phyloP scores from a whole-genome alignment of 35 echinoderm and acorn worm genomes.

The Ophioderma brevispina region DNA sequence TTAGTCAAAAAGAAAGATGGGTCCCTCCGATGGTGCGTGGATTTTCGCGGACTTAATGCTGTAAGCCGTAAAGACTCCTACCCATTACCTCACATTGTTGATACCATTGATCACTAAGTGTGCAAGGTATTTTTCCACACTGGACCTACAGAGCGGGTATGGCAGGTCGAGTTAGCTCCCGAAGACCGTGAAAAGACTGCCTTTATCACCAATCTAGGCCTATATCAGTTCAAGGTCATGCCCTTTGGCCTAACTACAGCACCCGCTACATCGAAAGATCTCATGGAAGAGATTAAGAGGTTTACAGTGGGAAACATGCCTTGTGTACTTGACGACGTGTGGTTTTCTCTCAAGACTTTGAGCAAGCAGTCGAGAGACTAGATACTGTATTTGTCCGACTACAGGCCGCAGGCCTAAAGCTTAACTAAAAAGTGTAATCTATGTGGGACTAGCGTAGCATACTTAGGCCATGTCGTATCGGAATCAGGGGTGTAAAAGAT shows the following conservation, averaged over 20 bases:
- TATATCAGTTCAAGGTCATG: slow-evolving; percentile 61
- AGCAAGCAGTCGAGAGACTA: slow-evolving; percentile 11
- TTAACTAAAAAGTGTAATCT: slow-evolving; percentile 65
- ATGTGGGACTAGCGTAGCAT: slow-evolving; percentile 53
- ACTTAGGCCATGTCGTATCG: slow-evolving; percentile 45
- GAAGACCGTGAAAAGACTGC: slow-evolving; percentile 53
- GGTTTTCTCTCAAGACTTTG: not conserved
- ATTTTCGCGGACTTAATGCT: slow-evolving; percentile 42
- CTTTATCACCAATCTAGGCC: slow-evolving; percentile 29
- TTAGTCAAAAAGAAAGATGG: slow-evolving; percentile 57
- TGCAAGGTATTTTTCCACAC: slow-evolving; percentile 32
- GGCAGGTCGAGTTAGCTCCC: slow-evolving; percentile 21
- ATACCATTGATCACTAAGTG: slow-evolving; percentile 21
- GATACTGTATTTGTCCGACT: slow-evolving; percentile 24
- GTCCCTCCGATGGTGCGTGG: slow-evolving; percentile 31
- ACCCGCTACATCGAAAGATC: slow-evolving; percentile 58
- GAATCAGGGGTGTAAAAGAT: slow-evolving; percentile 36
- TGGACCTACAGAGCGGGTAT: slow-evolving; percentile 58
- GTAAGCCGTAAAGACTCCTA: slow-evolving; percentile 57
- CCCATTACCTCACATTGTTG: slow-evolving; percentile 51
- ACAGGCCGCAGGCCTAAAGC: slow-evolving; percentile 22
- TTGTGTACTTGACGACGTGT: slow-evolving; percentile 56
- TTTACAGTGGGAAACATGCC: slow-evolving; percentile 32
- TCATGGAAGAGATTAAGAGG: slow-evolving; percentile 34
- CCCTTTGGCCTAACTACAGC: slow-evolving; percentile 59